Base-by-base conservation (phyloP, 2,113 vertebrate species). In the Phyllostomus hastatus region DNA sequence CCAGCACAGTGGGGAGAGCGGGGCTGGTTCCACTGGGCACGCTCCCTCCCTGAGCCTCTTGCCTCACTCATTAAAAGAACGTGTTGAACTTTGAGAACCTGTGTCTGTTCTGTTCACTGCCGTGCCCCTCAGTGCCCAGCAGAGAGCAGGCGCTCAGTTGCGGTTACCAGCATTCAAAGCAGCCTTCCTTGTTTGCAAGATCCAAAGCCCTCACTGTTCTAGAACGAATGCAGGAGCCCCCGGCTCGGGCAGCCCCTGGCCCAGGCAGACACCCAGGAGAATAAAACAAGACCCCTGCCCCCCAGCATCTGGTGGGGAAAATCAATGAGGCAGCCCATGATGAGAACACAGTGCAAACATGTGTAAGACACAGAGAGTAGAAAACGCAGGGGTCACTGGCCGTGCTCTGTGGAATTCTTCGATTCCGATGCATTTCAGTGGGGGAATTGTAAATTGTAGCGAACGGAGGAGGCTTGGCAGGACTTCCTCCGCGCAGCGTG, bases 241-340 rank as follows among this genome's bases (percentile, higher is more conserved):
- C 2, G 6, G 2, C n/a, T 0, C 0, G 0, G 33, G 83, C n/a
- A 28, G 10, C 15, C 0, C 28, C 19, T 28, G 81, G 66, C 76
- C 22, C 8, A 28, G 28, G 31, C 16, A 50, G 4, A 57, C 20
- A 16, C 10, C 16, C 19, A 5, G 26, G 6, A 48, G 33, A 12
- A 24, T 22, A 19, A 61, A 67, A 38, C 2, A 0, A 75, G 52
- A 38, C 19, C 15, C 16, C 75, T 66, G 76, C 35, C 35, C 17
- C 76, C 31, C 5, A 11, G 7, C 2, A 0, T 35, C 67, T 19
- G 16, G 50, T 6, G 67, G 26, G 22, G n/a, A 41, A 48, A 95
- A 41, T 31, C 31, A 1, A 3, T 16, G 31, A 14, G n/a, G 50
- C 80, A 19, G 70, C 11, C 24, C 35, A 22, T 31, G 28, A 8